Conservation (phyloP, 1,140 invertebrate genomes). For the Argopecten irradians region DNA sequence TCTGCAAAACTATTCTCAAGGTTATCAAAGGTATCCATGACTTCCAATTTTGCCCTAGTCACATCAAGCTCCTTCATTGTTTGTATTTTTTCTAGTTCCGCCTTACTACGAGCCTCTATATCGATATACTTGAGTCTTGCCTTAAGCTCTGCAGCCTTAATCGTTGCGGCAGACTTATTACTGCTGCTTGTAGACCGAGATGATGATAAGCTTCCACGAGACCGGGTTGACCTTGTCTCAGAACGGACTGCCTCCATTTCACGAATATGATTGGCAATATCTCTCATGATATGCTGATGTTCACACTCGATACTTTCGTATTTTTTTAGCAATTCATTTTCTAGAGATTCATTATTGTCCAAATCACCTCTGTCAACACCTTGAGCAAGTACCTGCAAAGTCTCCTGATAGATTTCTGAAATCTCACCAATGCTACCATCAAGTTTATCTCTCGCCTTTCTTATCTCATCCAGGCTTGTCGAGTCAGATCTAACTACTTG, state of each 20-base stretch:
- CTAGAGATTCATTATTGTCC: neutral
- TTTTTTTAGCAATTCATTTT: neutral
- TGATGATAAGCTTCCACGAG: neutral
- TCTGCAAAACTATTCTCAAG: neutral
- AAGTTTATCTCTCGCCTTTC: neutral
- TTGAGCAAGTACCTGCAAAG: neutral
- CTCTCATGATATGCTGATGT: neutral
- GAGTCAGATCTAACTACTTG: neutral
- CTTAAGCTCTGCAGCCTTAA: conserved; percentile 29
- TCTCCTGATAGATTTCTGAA: neutral
- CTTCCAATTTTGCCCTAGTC: conserved; percentile 22
- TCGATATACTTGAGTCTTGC: conserved; percentile 33
- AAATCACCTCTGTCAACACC: neutral
- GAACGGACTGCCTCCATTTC: neutral
- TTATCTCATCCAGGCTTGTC: neutral
- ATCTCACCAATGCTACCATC: neutral
- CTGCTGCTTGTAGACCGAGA: neutral
- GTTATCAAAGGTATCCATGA: neutral
- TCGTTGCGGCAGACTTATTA: neutral
- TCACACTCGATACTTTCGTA: neutral
- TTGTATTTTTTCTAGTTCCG: conserved; percentile 20
- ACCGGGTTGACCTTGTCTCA: neutral
- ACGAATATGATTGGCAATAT: neutral
- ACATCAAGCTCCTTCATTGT: conserved; percentile 31
- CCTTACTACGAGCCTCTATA: conserved; percentile 21